Conservation (phyloP, 2,888 invertebrate genomes). For the Esperia sulphurella region DNA sequence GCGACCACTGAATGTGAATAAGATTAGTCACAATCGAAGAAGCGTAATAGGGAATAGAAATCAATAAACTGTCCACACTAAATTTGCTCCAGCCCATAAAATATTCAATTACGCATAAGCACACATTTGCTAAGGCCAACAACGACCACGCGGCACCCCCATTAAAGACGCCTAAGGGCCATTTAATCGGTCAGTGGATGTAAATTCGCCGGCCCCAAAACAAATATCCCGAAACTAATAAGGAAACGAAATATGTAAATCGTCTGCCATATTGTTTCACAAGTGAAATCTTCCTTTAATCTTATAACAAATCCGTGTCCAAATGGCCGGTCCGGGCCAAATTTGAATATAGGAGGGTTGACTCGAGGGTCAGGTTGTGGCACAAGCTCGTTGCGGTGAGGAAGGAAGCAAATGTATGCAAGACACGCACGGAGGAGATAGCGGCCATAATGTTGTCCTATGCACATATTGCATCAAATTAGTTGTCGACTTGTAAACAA, state of each 20-base stretch:
- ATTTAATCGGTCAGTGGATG: slow-evolving; percentile 80
- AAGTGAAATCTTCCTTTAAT: slow-evolving; percentile 81
- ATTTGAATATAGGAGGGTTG: slow-evolving; percentile 76
- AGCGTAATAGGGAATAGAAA: slow-evolving; percentile 38
- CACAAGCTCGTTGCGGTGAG: slow-evolving; percentile 53
- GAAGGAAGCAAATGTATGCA: slow-evolving; percentile 73
- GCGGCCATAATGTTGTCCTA: slow-evolving; percentile 76
- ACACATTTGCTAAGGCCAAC: slow-evolving; percentile 77
- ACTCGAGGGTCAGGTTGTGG: slow-evolving; percentile 63
- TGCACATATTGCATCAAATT: slow-evolving; percentile 81
- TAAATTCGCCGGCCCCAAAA: slow-evolving; percentile 77
- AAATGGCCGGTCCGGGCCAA: slow-evolving; percentile 74
- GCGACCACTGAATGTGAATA: slow-evolving; percentile 22
- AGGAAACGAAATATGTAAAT: slow-evolving; percentile 80
- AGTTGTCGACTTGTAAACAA: slow-evolving; percentile 79
- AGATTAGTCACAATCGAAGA: slow-evolving; percentile 25
- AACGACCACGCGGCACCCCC: slow-evolving; percentile 79
- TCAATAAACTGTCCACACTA: slow-evolving; percentile 66
- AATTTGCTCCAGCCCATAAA: slow-evolving; percentile 71
- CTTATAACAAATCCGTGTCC: slow-evolving; percentile 80
- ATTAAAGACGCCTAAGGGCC: slow-evolving; percentile 80
- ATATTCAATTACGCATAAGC: slow-evolving; percentile 79
- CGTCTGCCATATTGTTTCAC: slow-evolving; percentile 78
- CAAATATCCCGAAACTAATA: slow-evolving; percentile 80
- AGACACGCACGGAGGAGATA: slow-evolving; percentile 76